A percentile compares a stretch with the other conserved stretches of the same genome.
Conservation (phyloP, 2,113 vertebrate species). For the Eulacestoma nigropectus region DNA sequence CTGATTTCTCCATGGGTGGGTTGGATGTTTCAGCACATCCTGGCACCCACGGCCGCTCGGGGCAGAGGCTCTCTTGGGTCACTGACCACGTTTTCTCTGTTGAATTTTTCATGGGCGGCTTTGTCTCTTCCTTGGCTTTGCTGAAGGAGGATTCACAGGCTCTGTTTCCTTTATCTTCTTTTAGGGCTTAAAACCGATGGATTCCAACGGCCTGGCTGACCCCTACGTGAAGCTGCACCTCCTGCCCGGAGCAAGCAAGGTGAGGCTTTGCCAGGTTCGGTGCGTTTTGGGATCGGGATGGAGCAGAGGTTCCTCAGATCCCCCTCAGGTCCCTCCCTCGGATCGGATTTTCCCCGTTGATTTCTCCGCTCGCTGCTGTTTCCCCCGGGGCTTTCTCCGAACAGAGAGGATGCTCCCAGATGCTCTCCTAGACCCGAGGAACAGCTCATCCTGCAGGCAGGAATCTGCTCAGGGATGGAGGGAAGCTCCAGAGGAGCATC, state of each 20-base stretch:
- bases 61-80: background rate
- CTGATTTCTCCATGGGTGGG: background rate
- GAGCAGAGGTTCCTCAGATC: background rate
- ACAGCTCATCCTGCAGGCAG: background rate
- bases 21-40: background rate
- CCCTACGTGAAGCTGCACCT: conserved; percentile 95
- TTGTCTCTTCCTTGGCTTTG: background rate
- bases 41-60: rapidly evolving
- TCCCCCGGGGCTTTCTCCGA: background rate
- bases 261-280: conserved; percentile 48
- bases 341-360: background rate
- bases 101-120: rapidly evolving
- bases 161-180: background rate
- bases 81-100: rapidly evolving
- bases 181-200: conserved; percentile 95
- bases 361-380: background rate
- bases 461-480: background rate
- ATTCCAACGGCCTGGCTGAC: conserved; percentile 92
- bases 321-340: background rate
- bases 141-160: background rate
- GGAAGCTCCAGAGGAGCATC: background rate
- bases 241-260: conserved; percentile 95
- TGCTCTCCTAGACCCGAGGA: background rate
- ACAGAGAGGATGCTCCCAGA: background rate
- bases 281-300: background rate